Conservation (phyloP, 2,797 vertebrate genomes). For the Cuniculus paca region DNA sequence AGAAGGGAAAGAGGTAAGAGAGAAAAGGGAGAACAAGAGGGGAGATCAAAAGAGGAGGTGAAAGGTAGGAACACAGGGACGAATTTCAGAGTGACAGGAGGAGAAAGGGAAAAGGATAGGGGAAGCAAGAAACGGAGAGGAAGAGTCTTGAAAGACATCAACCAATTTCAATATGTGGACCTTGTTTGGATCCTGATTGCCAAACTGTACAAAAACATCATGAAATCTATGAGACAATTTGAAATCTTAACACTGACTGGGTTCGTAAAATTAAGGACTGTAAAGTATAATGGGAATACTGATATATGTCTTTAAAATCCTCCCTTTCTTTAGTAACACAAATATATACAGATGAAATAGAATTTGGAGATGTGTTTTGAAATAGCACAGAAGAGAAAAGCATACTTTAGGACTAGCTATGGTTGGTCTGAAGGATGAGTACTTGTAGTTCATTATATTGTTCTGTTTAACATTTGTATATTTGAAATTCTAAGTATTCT, state of each 20-base stretch:
- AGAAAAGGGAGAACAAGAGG: background rate
- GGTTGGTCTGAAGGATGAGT: background rate
- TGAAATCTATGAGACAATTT: background rate
- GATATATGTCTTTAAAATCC: background rate
- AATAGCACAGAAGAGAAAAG: background rate
- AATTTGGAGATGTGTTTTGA: slow-evolving; percentile 52
- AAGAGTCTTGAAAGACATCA: background rate
- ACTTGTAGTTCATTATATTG: background rate
- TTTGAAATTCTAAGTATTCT: background rate
- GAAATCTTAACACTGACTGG: background rate
- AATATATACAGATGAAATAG: slow-evolving; percentile 19
- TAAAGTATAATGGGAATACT: background rate
- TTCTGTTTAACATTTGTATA: background rate
- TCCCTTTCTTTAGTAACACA: background rate
- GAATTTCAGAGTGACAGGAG: too few relatives aligned
- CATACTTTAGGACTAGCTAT: background rate
- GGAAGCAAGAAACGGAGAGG: background rate
- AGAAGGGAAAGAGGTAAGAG: background rate
- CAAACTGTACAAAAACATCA: background rate
- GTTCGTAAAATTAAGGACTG: background rate
- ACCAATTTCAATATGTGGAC: background rate
- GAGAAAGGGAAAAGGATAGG: background rate
- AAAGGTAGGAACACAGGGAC: fast-evolving
- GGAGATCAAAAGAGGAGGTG: fast-evolving
- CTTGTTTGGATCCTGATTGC: background rate